Evolutionary conservation across 2,113 vertebrate species (phyloP).

Genomic region (Phoenicopterus ruber): DNA sequence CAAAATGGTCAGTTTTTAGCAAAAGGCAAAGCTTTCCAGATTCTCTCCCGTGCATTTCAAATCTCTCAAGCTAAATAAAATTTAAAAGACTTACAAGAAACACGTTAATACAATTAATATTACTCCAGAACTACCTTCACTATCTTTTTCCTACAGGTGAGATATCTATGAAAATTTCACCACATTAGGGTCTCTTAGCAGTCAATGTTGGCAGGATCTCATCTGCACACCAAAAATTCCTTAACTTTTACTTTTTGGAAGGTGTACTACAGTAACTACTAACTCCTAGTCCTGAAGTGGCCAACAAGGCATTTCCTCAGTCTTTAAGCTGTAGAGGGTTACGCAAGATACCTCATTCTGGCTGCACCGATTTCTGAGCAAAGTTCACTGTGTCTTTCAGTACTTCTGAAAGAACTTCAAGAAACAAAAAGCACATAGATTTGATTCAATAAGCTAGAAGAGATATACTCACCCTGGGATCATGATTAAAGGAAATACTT

Average conservation of each 20-base stretch:
- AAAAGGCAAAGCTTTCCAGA: background rate
- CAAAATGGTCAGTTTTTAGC: background rate
- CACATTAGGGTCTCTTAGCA: background rate
- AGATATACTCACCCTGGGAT: background rate
- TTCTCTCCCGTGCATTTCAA: background rate
- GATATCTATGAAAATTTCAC: background rate
- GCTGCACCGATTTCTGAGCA: background rate
- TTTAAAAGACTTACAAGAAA: background rate
- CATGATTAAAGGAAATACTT: background rate
- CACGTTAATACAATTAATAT: background rate
- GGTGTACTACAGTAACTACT: background rate
- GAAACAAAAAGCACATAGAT: background rate
- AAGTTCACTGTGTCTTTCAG: background rate
- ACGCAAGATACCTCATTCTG: background rate
- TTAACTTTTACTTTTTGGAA: background rate
- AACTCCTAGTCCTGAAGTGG: background rate
- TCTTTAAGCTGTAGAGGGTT: background rate
- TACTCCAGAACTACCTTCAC: background rate
- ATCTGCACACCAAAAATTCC: background rate
- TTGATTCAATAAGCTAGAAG: background rate
- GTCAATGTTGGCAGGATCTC: background rate
- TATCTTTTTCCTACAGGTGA: background rate
- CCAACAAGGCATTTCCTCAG: background rate
- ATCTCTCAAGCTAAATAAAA: background rate
- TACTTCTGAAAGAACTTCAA: background rate